These are phyloP conservation scores for Ciconia nigra DNA, from an alignment of 2,797 vertebrate species.

Conservation along the genomic window DNA sequence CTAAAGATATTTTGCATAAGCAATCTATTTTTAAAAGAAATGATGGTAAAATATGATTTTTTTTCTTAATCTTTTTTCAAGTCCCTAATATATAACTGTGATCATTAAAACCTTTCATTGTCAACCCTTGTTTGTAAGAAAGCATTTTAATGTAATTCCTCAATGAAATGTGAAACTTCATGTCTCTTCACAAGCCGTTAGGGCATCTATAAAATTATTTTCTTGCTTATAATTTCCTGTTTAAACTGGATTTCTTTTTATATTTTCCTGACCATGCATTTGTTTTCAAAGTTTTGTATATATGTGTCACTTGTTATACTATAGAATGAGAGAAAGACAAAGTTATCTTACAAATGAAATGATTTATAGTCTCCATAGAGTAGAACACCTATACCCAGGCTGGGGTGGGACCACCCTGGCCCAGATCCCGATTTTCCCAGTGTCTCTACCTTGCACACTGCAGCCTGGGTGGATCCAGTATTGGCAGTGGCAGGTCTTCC, in stretches of 20 bases:
- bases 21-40: conserved; percentile 6
- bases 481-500: neutral
- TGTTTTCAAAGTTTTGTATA: neutral
- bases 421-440: neutral
- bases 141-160: neutral
- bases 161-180: neutral
- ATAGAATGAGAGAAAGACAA: neutral
- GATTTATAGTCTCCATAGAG: neutral
- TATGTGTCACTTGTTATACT: neutral
- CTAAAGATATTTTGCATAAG: neutral
- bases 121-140: neutral
- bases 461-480: neutral
- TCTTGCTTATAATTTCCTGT: neutral
- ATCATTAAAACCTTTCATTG: neutral
- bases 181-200: neutral
- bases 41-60: neutral
- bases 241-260: neutral
- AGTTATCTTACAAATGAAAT: neutral
- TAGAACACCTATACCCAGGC: neutral
- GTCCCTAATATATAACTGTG: neutral
- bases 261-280: neutral
- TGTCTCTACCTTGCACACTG: neutral
- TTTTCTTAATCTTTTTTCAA: neutral
- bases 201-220: neutral
- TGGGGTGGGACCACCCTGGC: neutral